phyloP scores from a whole-genome alignment of 1,140 invertebrate species.

The Drosophila athabasca region DNA sequence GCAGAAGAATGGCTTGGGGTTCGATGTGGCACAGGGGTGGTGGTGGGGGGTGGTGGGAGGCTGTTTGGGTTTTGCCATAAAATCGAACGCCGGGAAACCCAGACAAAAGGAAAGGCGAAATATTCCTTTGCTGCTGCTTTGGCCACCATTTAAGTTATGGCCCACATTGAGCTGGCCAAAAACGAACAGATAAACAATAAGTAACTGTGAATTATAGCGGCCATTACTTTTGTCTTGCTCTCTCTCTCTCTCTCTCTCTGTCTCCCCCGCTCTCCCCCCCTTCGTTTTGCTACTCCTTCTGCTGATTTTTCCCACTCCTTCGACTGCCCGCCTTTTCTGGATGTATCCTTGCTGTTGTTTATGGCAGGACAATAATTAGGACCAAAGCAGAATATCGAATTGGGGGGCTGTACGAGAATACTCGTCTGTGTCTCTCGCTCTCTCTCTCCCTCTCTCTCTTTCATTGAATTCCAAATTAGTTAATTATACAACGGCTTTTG shows the following conservation, averaged over 20 bases:
- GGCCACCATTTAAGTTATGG: constrained; percentile 65
- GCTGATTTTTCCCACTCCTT: too few species aligned
- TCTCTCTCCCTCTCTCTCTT: too few species aligned
- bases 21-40: too few species aligned
- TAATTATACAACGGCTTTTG: constrained; percentile 63
- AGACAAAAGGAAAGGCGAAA: constrained; percentile 14
- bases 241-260: constrained; percentile 2
- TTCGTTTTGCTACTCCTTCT: too few species aligned
- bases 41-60: too few species aligned
- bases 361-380: constrained; percentile 79
- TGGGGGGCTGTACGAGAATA: background rate
- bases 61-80: constrained; percentile 20
- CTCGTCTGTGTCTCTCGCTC: too few species aligned
- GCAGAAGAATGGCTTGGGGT: too few species aligned
- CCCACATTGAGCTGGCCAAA: constrained; percentile 71
- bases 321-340: too few species aligned
- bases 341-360: constrained; percentile 54
- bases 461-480: constrained; percentile 58
- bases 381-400: constrained; percentile 20
- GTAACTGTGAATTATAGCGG: constrained; percentile 82
- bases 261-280: too few species aligned
- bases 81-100: constrained; percentile 50
- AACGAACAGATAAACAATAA: constrained; percentile 81
- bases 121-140: constrained; percentile 9
- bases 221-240: constrained; percentile 69